These are phyloP conservation scores for Lophura nycthemera DNA, from an alignment of 2,113 vertebrate species.

Conservation along the genomic window DNA sequence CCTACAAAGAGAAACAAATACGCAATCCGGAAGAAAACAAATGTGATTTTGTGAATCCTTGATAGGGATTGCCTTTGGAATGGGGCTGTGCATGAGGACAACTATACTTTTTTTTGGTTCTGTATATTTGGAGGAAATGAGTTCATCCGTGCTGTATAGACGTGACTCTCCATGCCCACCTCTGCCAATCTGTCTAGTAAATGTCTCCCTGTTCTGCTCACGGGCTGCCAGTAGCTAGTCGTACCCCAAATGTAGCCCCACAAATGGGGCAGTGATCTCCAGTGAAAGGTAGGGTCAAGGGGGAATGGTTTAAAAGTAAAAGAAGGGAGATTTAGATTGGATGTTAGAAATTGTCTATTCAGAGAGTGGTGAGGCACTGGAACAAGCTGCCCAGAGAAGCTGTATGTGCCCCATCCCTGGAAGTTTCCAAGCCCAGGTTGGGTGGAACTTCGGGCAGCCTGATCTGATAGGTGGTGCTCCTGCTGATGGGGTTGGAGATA, in stretches of 20 bases:
- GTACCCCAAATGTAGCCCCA: not conserved
- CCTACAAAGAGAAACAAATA: not conserved
- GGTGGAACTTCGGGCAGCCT: not conserved
- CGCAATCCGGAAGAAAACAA: not conserved
- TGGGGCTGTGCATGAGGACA: fast-evolving
- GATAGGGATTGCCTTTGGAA: not conserved
- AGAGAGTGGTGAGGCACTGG: not conserved
- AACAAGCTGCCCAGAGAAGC: not conserved
- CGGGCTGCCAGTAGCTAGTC: not conserved
- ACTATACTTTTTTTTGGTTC: not conserved
- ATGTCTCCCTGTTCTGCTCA: not conserved
- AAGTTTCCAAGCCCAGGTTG: not conserved
- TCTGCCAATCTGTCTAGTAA: not conserved
- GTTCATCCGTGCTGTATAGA: not conserved
- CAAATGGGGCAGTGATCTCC: not conserved
- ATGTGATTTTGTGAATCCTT: not conserved
- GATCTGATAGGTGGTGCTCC: not conserved
- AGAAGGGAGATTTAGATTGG: not conserved
- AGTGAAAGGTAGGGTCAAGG: fast-evolving
- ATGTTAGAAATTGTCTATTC: not conserved
- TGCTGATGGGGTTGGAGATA: not conserved
- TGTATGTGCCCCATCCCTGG: not conserved
- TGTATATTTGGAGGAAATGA: not conserved
- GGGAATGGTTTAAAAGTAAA: not conserved
- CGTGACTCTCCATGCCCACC: not conserved